Base-by-base conservation (phyloP, 2,888 invertebrate genomes). In the Drosophila kambysellisi region DNA sequence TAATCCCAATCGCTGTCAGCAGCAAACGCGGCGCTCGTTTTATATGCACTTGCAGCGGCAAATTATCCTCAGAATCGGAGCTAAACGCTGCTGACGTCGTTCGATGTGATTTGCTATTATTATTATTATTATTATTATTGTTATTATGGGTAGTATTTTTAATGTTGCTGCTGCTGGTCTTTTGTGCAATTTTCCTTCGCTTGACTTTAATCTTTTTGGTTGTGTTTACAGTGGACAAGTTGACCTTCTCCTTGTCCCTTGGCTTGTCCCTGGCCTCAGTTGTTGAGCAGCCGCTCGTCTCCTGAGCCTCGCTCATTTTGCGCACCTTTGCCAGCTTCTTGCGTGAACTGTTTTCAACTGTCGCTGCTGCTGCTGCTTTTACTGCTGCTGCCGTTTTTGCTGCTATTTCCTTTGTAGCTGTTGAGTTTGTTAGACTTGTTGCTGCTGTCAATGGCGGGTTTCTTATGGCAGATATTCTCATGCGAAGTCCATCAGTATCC, bases 401-500 rank as follows among this genome's bases (percentile, higher is more conserved):
- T 17, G 20, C 11, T 51, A 29, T 25, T 20, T 39, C 54, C 30
- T 60, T 75, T 37, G 51, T 64, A n/a, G 50, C 51, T 43, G 33
- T 17, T 56, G 52, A 58, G 37, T 46, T 69, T 39, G 43, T 33
- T 50, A 67, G 32, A 56, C 52, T 73, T 48, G 75, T 48, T 52
- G 71, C 48, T 58, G 63, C 33, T 70, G 63, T 72, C 56, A 35
- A 35, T 66, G 76, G 69, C 66, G 70, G 81, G 69, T 75, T 79
- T 53, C 74, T 72, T 70, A 93, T 92, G 20, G 93, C 93, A 17
- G 93, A 93, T 67, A 93, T 93, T 91, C 91, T 93, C 93, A 93
- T 93, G 57, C 93, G 91, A 41, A 93, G 83, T 43, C 93, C 92
- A 82, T 91, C 93, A 20, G 89, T 89, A 77, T 93, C 93, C 57